Conservation (phyloP, 1,140 invertebrate genomes). For the Panagrolaimus sp. region DNA sequence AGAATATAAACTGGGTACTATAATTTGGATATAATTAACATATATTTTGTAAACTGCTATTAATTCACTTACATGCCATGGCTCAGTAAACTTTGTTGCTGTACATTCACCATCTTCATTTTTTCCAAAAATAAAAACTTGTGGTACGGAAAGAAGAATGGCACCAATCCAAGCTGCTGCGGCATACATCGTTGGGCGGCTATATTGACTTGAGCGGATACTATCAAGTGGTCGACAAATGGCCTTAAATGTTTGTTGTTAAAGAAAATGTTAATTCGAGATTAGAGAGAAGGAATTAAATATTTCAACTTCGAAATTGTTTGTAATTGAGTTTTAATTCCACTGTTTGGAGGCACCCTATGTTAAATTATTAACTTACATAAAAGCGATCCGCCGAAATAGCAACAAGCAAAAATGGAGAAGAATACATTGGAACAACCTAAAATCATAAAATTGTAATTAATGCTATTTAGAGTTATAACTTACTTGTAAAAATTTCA, state of each 20-base stretch:
- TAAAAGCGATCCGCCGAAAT: slow-evolving; percentile 48
- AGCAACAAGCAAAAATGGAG: slow-evolving; percentile 44
- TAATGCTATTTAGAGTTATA: too few species aligned
- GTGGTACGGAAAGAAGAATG: slow-evolving; percentile 58
- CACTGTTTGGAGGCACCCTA: too few species aligned
- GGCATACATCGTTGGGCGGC: slow-evolving; percentile 53
- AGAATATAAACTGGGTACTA: slow-evolving; percentile 43
- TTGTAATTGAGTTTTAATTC: too few species aligned
- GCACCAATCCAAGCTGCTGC: slow-evolving; percentile 58
- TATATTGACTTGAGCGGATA: slow-evolving; percentile 38
- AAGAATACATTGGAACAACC: slow-evolving; percentile 49
- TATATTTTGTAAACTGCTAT: too few species aligned
- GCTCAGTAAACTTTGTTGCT: slow-evolving; percentile 13
- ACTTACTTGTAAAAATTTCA: slow-evolving; percentile 60
- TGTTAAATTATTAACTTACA: too few species aligned
- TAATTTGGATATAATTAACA: background rate
- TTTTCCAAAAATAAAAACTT: slow-evolving; percentile 58
- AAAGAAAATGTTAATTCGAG: too few species aligned
- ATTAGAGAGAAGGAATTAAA: too few species aligned
- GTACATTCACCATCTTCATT: slow-evolving; percentile 24
- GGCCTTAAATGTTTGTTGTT: slow-evolving; percentile 30
- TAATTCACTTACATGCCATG: slow-evolving; percentile 12
- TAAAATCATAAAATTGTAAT: too few species aligned
- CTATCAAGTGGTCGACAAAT: slow-evolving; percentile 44
- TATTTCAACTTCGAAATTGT: too few species aligned